These are phyloP conservation scores for Amphilophus citrinellus DNA, from an alignment of 2,113 vertebrate genomes.

Conservation along the genomic window DNA sequence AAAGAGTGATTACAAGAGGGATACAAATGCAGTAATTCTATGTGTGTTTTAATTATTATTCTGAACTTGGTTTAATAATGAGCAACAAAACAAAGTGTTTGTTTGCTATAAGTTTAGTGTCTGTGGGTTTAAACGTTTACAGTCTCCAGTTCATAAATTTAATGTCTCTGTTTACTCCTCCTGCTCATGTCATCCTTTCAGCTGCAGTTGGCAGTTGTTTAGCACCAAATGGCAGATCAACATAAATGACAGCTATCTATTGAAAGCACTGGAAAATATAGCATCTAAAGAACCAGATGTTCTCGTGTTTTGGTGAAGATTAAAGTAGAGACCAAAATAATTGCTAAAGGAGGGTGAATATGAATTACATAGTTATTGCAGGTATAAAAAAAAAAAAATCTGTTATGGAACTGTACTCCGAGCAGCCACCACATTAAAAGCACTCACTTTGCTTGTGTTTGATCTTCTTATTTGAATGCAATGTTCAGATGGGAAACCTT, in stretches of 20 bases:
- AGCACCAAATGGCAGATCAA: background rate
- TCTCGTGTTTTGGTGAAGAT: background rate
- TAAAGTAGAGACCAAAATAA: background rate
- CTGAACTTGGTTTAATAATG: slow-evolving; percentile 2
- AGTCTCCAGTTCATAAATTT: background rate
- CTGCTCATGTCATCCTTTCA: background rate
- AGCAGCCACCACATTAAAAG: no score
- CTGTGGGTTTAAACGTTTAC: background rate
- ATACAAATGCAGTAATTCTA: background rate
- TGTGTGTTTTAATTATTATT: background rate
- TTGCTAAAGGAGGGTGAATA: no score
- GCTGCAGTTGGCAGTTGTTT: background rate
- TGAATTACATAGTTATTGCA: no score
- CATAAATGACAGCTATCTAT: background rate
- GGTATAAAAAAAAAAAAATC: no score
- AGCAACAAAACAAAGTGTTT: background rate
- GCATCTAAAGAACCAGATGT: background rate
- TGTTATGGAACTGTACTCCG: no score
- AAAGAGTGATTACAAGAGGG: background rate
- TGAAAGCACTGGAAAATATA: background rate
- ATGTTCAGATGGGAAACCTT: no score
- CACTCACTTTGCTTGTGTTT: no score
- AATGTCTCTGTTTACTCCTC: background rate
- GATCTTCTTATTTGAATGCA: no score
- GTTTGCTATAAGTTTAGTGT: background rate